Evolutionary conservation across 2,113 vertebrate genomes (phyloP).

Genomic region (Nothocercus julius): DNA sequence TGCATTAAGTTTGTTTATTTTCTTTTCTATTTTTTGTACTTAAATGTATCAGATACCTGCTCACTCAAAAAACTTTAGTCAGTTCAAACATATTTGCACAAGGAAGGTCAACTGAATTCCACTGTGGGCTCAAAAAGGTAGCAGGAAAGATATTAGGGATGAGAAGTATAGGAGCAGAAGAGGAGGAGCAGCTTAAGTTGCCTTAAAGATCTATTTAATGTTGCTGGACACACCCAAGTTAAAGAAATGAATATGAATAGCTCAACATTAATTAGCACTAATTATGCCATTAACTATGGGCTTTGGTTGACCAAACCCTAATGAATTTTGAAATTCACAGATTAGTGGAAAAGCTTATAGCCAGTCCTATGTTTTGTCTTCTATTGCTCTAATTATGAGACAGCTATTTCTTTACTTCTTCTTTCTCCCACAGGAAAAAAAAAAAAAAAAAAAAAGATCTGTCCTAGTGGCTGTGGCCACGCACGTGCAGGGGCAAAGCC

Average conservation of each 20-base stretch:
- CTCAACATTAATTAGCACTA: conserved; percentile 16
- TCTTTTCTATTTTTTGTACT: background rate
- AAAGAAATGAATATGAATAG: conserved; percentile 18
- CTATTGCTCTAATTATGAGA: background rate
- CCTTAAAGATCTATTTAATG: background rate
- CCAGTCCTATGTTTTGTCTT: background rate
- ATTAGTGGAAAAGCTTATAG: background rate
- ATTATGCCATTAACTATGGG: conserved; percentile 26
- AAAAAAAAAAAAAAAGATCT: background rate
- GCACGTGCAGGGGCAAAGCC: background rate
- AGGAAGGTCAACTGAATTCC: background rate
- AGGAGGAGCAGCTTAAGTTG: background rate
- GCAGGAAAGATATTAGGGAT: background rate
- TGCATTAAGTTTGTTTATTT: background rate
- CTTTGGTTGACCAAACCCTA: background rate
- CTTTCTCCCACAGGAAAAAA: background rate
- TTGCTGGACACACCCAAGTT: conserved; percentile 20
- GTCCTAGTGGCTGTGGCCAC: background rate
- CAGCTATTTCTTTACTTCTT: background rate
- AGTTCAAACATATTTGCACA: background rate
- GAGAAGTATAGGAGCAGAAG: background rate
- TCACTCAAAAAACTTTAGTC: background rate
- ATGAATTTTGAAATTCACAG: background rate
- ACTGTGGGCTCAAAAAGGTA: background rate
- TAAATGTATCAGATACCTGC: background rate